Percentiles rank a stretch among this genome's conserved stretches.
phyloP scores from a whole-genome alignment of 2,113 vertebrate genomes.

The Toxostoma redivivum region DNA sequence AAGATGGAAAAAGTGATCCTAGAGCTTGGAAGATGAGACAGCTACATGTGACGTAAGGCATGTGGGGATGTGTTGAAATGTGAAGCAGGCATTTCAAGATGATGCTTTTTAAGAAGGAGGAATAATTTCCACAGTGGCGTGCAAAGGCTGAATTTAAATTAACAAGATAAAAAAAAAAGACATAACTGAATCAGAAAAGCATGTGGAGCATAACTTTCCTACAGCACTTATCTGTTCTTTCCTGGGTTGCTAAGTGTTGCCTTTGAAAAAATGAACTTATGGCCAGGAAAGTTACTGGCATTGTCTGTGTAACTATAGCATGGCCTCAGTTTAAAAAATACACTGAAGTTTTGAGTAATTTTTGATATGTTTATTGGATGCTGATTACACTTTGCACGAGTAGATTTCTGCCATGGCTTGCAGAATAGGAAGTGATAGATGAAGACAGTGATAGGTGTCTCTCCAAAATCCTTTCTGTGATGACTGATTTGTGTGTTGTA shows the following conservation, averaged over 20 bases:
- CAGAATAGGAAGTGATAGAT: not conserved
- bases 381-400: not conserved
- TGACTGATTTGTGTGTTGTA: not conserved
- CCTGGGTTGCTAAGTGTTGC: not conserved
- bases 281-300: not conserved
- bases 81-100: constrained; percentile 30
- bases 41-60: not conserved
- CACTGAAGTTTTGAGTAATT: not conserved
- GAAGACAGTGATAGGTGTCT: not conserved
- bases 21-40: constrained; percentile 30
- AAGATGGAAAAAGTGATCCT: constrained; percentile 57
- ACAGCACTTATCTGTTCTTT: not conserved
- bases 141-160: not conserved
- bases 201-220: not conserved
- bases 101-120: constrained; percentile 33
- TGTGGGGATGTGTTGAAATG: constrained; percentile 21
- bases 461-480: not conserved
- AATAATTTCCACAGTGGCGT: not conserved
- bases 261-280: not conserved
- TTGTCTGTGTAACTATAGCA: not conserved
- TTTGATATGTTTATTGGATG: not conserved
- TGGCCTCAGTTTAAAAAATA: not conserved
- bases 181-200: not conserved
- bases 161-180: not conserved
- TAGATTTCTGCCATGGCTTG: not conserved